These are phyloP conservation scores for Rhinichthys klamathensis DNA, from an alignment of 2,113 vertebrate species.

Conservation along the genomic window DNA sequence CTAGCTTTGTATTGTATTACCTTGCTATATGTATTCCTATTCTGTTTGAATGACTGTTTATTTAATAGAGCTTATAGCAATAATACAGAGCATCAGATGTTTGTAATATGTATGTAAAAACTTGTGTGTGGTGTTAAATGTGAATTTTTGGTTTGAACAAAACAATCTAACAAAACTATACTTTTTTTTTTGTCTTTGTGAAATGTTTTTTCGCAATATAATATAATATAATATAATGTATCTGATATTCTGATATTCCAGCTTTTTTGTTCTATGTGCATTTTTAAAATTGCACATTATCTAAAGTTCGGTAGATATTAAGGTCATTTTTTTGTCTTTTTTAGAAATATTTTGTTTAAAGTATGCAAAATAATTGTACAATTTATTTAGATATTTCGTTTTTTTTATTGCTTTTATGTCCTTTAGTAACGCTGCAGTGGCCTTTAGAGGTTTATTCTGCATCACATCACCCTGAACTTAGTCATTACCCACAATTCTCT, in stretches of 20 bases:
- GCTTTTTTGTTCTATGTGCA: no score
- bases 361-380: neutral
- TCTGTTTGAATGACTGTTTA: neutral
- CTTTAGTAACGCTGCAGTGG: neutral
- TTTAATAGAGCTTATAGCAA: neutral
- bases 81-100: neutral
- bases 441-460: neutral
- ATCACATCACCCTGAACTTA: neutral
- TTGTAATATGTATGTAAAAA: no score
- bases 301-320: no score
- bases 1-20: conserved; percentile 49
- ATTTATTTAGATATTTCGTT: neutral
- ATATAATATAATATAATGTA: neutral
- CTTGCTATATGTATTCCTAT: neutral
- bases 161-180: no score
- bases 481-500: conserved; percentile 12
- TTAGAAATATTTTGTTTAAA: no score
- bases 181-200: no score
- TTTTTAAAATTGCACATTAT: no score
- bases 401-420: neutral
- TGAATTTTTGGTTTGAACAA: no score
- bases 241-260: no score
- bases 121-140: no score
- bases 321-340: no score
- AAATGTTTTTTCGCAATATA: no score